Evolutionary conservation across 2,113 vertebrate species (phyloP).

Genomic region (Gavialis gangeticus): DNA sequence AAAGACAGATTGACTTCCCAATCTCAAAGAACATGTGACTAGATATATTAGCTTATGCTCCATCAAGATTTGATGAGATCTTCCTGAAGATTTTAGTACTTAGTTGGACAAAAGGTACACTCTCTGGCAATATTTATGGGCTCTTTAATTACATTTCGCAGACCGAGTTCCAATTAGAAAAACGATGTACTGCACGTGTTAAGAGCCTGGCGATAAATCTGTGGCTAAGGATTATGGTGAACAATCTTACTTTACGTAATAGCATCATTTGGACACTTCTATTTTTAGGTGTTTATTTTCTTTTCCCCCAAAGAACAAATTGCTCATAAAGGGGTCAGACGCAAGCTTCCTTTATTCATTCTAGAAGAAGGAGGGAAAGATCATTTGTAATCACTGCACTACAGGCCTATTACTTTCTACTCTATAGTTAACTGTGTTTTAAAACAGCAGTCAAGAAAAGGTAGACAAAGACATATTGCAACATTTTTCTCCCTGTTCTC

Average conservation of each 20-base stretch:
- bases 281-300: slow-evolving; percentile 2
- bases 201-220: slow-evolving; percentile 4
- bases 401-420: neutral
- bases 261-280: neutral
- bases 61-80: slow-evolving; percentile 55
- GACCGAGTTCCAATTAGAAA: slow-evolving; percentile 64
- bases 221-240: slow-evolving; percentile 7
- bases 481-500: neutral
- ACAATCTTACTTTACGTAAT: slow-evolving; percentile 10
- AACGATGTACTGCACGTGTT: slow-evolving; percentile 19
- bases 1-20: slow-evolving; percentile 48
- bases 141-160: slow-evolving; percentile 67
- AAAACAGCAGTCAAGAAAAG: slow-evolving; percentile 5
- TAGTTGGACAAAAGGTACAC: slow-evolving; percentile 37
- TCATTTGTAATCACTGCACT: neutral
- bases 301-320: neutral
- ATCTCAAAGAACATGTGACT: neutral
- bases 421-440: slow-evolving; percentile 24
- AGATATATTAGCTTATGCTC: slow-evolving; percentile 44
- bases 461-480: neutral
- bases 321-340: neutral
- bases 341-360: neutral
- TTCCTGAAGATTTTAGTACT: slow-evolving; percentile 57
- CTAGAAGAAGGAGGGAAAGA: slow-evolving; percentile 17
- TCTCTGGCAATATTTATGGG: slow-evolving; percentile 69